Evolutionary conservation across 2,113 vertebrate species (phyloP), one percentile per base, ranked within the genome.

Genomic region (Athene noctua): DNA sequence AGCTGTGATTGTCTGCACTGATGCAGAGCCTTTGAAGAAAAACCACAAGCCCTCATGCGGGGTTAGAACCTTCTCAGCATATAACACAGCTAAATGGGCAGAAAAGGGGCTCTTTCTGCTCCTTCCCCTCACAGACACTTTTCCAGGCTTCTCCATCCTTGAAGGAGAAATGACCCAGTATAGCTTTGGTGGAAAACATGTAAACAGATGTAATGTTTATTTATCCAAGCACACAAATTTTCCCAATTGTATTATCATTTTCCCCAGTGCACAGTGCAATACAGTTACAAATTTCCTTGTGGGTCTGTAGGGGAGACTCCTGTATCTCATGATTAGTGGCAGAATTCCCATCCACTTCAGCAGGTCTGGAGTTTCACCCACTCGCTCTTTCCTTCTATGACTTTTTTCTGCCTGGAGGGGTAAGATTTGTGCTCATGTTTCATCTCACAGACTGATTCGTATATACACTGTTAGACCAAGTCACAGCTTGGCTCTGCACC

Each of bases 41-140:
- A 94, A 9, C 8, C 80, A 54, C 49, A 80, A 63, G 21, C 16
- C 0, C 1, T 67, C 67, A 51, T 1, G 1, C 0, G 0, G 34
- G 1, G 0, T 80, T 61, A 18, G 30, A 44, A 65, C 44, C 18
- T 55, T 77, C 49, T 52, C 5, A 3, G 54, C 3, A 0, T 20
- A 32, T 34, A 62, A 87, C 17, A 49, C 15, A 30, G 7, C 36
- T 27, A 68, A 95, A 62, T 5, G 25, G 38, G 44, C 23, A 90
- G 61, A 4, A 75, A 68, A 80, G 16, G 11, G 36, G 22, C 21
- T 79, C 27, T 44, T 80, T 57, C 36, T 59, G 10, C 54, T 68
- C 36, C 42, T 84, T 80, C 32, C 12, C 13, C 54, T 71, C 54
- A 47, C 47, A 75, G 57, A 55, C 36, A 6, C 6, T 44, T 81